These are phyloP conservation scores for Harpalus rufipes DNA, from an alignment of 2,888 invertebrate genomes.

Conservation along the genomic window DNA sequence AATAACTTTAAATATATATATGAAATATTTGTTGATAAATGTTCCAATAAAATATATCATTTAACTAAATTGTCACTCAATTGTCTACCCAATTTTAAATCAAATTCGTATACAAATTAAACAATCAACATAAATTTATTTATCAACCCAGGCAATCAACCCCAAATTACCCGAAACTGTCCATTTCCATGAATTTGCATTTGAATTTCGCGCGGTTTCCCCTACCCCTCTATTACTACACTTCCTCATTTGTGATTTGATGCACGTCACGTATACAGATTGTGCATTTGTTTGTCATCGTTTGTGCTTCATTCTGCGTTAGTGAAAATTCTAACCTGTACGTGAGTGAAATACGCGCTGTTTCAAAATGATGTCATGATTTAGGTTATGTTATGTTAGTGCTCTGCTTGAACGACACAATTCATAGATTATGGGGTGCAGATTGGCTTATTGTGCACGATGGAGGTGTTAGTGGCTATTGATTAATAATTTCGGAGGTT, in stretches of 20 bases:
- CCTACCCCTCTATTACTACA: not conserved
- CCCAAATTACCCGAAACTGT: not conserved
- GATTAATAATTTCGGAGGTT: constrained; percentile 23
- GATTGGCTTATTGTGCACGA: constrained; percentile 7
- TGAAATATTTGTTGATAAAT: too few relatives aligned
- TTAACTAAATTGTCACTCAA: too few relatives aligned
- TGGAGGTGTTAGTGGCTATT: not conserved
- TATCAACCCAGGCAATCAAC: constrained; percentile 4
- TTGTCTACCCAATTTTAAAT: too few relatives aligned
- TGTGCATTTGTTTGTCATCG: constrained; percentile 54
- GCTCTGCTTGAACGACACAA: not conserved
- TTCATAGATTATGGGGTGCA: not conserved
- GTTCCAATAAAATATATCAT: too few relatives aligned
- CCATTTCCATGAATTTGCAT: constrained; percentile 2
- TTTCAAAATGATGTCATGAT: constrained; percentile 15
- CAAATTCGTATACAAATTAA: too few relatives aligned
- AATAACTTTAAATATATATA: too few relatives aligned
- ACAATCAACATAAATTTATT: constrained; percentile 11
- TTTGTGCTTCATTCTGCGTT: constrained; percentile 28
- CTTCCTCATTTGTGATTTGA: constrained; percentile 10
- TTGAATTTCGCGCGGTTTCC: not conserved
- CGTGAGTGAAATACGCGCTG: constrained; percentile 4
- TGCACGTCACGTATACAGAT: constrained; percentile 51
- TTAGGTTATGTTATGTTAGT: constrained; percentile 1
- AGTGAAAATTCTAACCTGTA: constrained; percentile 42